phyloP scores from a whole-genome alignment of 2,888 invertebrate genomes.

The Cabera pusaria region DNA sequence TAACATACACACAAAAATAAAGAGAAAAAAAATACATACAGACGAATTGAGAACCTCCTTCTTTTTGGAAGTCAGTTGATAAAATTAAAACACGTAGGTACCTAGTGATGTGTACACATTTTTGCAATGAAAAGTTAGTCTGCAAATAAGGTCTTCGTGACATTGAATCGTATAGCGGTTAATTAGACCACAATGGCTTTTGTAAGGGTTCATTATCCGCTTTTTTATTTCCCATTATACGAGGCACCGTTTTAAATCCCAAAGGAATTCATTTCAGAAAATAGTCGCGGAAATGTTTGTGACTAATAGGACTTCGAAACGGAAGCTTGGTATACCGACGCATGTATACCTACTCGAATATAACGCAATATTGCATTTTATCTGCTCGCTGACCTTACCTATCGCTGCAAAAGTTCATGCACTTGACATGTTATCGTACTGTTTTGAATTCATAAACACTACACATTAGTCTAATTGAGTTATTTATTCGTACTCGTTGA shows the following conservation, averaged over 20 bases:
- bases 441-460: slow-evolving; percentile 10
- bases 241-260: slow-evolving; percentile 18
- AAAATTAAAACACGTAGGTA: no score
- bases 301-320: slow-evolving; percentile 14
- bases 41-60: no score
- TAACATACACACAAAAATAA: no score
- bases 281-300: slow-evolving; percentile 12
- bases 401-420: slow-evolving; percentile 42
- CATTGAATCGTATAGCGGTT: no score
- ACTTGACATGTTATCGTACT: slow-evolving; percentile 42
- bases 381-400: slow-evolving; percentile 20
- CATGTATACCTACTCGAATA: neutral
- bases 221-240: slow-evolving; percentile 16
- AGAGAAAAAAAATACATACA: no score
- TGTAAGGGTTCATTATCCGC: slow-evolving; percentile 12
- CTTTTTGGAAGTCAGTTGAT: no score
- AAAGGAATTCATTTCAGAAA: slow-evolving; percentile 22
- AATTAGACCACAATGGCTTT: slow-evolving; percentile 6
- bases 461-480: neutral
- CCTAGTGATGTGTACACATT: no score
- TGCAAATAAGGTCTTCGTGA: no score
- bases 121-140: no score
- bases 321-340: slow-evolving; percentile 8
- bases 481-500: neutral
- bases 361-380: slow-evolving; percentile 14